phyloP scores from a whole-genome alignment of 2,888 invertebrate genomes.

The Aleiodes alternator region DNA sequence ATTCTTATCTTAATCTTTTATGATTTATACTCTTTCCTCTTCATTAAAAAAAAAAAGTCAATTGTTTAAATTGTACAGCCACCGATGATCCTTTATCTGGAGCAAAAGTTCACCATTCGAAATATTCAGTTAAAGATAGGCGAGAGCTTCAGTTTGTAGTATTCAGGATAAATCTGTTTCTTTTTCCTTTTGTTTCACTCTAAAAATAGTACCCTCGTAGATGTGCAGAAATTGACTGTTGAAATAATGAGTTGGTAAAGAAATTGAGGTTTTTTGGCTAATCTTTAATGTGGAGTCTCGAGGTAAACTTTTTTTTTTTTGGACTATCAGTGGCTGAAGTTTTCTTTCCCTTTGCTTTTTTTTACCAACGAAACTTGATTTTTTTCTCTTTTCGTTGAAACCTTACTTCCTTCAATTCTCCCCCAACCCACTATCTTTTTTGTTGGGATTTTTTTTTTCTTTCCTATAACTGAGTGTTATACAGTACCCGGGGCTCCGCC shows the following conservation, averaged over 20 bases:
- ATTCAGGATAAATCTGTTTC: not conserved
- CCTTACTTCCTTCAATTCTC: conserved; percentile 24
- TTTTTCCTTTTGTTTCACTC: not conserved
- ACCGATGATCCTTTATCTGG: conserved; percentile 50
- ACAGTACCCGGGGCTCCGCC: conserved; percentile 98
- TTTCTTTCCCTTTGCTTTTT: conserved; percentile 41
- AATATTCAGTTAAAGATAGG: conserved; percentile 7
- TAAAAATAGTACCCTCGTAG: conserved; percentile 1
- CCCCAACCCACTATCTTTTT: conserved; percentile 43
- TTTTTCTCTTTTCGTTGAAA: conserved; percentile 58
- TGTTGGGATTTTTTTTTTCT: conserved; percentile 70
- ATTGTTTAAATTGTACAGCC: conserved; percentile 35
- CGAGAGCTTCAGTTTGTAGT: conserved; percentile 16
- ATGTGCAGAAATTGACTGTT: not conserved
- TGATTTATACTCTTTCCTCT: conserved; percentile 43
- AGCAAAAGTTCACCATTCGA: conserved; percentile 35
- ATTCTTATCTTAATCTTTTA: conserved; percentile 51
- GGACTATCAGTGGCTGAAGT: conserved; percentile 64
- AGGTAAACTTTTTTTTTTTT: conserved; percentile 34
- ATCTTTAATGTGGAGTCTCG: conserved; percentile 26
- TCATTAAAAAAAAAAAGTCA: not conserved
- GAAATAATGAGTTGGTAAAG: conserved; percentile 28
- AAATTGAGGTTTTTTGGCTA: conserved; percentile 33
- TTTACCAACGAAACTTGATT: conserved; percentile 48
- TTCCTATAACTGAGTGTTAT: conserved; percentile 77